Conservation (phyloP, 2,113 vertebrate species). For the Fregata magnificens region DNA sequence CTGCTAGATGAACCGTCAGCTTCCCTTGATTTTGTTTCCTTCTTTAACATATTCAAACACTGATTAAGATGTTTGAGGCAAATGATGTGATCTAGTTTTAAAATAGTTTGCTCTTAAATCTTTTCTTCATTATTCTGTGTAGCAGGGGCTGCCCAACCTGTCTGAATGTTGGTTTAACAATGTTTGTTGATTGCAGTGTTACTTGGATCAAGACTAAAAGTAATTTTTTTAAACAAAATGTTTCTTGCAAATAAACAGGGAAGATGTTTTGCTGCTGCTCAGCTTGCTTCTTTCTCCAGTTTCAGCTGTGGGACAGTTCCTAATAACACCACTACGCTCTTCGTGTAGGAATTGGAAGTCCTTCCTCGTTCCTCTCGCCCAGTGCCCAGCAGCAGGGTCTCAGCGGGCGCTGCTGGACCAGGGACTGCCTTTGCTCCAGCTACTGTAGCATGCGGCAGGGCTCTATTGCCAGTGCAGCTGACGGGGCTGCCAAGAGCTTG, state of each 20-base stretch:
- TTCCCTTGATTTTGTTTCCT: not conserved
- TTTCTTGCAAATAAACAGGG: not conserved
- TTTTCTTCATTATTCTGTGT: not conserved
- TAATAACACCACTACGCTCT: accelerated
- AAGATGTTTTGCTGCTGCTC: not conserved
- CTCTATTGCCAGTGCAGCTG: accelerated
- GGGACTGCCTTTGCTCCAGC: not conserved
- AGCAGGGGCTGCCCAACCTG: not conserved
- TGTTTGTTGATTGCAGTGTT: not conserved
- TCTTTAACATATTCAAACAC: not conserved
- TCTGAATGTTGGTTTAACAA: not conserved
- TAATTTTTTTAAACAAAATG: not conserved
- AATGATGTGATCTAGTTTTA: not conserved
- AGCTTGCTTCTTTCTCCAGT: not conserved
- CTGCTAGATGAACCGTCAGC: not conserved
- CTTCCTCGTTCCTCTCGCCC: not conserved
- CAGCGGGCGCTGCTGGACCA: accelerated
- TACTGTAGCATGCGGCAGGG: accelerated
- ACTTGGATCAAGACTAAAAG: not conserved
- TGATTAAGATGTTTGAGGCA: not conserved
- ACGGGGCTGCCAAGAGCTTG: not conserved
- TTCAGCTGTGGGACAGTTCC: not conserved
- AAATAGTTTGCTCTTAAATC: not conserved
- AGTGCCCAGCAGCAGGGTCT: not conserved
- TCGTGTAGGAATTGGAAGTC: accelerated